Percentiles rank a stretch among this genome's conserved stretches.
phyloP scores from a whole-genome alignment of 2,797 vertebrate genomes.

The Sebastes umbrosus region DNA sequence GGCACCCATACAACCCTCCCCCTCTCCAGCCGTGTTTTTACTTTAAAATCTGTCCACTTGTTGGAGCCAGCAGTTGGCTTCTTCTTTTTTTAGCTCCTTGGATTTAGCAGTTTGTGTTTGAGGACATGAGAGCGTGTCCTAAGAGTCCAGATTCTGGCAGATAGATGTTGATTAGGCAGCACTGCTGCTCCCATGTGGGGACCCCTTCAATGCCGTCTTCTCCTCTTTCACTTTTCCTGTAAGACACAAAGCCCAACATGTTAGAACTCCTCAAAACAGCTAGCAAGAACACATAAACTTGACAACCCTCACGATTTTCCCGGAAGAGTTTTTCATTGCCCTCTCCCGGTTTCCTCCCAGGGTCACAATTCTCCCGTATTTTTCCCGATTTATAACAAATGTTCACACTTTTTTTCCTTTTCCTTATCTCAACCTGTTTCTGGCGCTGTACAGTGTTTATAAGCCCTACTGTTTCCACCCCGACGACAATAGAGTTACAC shows the following conservation, averaged over 20 bases:
- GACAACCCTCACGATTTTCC: too few species aligned
- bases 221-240: conserved; percentile 50
- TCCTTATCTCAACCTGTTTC: too few species aligned
- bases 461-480: too few species aligned
- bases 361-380: too few species aligned
- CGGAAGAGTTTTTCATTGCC: too few species aligned
- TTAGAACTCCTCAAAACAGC: conserved; percentile 31
- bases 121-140: conserved; percentile 60
- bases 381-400: too few species aligned
- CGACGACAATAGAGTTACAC: too few species aligned
- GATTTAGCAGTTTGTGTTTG: conserved; percentile 53
- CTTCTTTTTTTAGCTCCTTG: conserved; percentile 58
- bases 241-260: conserved; percentile 54
- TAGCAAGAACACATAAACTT: neutral
- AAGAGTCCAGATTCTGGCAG: conserved; percentile 48
- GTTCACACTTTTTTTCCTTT: too few species aligned
- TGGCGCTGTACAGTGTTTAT: too few species aligned
- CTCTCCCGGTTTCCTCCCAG: too few species aligned
- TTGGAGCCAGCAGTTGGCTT: conserved; percentile 45
- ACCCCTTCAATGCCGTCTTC: conserved; percentile 15
- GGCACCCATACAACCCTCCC: conserved; percentile 72
- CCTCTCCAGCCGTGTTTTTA: conserved; percentile 47
- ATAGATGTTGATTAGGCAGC: conserved; percentile 40
- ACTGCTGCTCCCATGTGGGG: conserved; percentile 48
- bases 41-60: conserved; percentile 55